A percentile compares a stretch with the other conserved stretches of the same genome.
These are phyloP conservation scores for Tragelaphus scriptus DNA, from an alignment of 2,113 vertebrate species.

Conservation along the genomic window DNA sequence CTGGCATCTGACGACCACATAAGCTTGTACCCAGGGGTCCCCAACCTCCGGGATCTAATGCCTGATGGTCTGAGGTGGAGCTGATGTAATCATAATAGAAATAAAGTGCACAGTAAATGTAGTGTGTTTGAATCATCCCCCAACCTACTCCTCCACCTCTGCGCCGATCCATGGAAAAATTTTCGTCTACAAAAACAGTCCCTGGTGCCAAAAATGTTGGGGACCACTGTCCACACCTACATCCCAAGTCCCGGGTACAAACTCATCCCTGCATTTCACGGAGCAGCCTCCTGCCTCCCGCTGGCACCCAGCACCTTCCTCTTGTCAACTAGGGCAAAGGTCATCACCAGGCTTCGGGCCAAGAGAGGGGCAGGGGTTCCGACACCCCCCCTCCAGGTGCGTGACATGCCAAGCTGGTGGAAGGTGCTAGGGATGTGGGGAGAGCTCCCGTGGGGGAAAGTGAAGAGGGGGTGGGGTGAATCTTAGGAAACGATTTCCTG, in stretches of 20 bases:
- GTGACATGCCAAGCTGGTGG: neutral
- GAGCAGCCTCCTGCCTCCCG: neutral
- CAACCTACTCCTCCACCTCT: neutral
- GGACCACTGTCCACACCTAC: neutral
- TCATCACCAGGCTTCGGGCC: neutral
- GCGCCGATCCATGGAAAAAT: rapidly evolving
- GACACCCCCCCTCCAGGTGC: neutral
- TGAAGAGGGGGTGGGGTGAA: rapidly evolving
- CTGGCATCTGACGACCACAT: neutral
- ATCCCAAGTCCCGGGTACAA: neutral
- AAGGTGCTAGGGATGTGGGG: neutral
- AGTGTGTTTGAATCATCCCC: neutral
- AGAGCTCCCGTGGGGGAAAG: too few relatives aligned
- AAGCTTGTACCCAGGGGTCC: neutral
- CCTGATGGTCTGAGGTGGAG: neutral
- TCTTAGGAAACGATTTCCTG: neutral
- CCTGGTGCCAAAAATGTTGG: neutral
- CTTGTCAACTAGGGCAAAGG: neutral
- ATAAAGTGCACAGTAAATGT: neutral
- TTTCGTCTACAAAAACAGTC: neutral
- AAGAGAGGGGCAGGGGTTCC: neutral
- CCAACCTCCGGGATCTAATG: neutral
- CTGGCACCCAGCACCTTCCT: neutral
- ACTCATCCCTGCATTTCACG: rapidly evolving
- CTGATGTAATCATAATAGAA: neutral